A percentile compares a stretch with the other conserved stretches of the same genome.
Conservation (phyloP, 2,888 invertebrate species). For the Cryptocephalus primarius region DNA sequence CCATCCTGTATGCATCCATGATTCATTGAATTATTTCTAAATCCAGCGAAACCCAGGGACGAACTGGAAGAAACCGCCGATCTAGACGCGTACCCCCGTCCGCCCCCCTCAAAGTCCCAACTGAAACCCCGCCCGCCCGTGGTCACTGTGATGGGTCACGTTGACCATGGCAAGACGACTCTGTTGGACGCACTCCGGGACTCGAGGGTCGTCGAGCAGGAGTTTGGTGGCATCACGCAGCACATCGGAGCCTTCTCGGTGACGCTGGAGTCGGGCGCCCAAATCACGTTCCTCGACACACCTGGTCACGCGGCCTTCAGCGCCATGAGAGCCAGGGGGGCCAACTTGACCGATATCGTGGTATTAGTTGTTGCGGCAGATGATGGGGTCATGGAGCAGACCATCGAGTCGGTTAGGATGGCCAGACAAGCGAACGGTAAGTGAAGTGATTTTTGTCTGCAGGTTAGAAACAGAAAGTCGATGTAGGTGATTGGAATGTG, state of each 20-base stretch:
- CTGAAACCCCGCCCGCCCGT: constrained; percentile 77
- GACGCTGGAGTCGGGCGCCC: constrained; percentile 50
- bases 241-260: constrained; percentile 97
- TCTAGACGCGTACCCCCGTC: constrained; percentile 45
- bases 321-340: constrained; percentile 91
- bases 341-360: constrained; percentile 85
- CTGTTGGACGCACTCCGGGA: constrained; percentile 80
- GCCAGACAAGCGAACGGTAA: constrained; percentile 65
- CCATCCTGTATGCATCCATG: too few species aligned
- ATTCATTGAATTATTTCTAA: not conserved
- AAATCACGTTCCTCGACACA: constrained; percentile 92
- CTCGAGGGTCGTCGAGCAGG: constrained; percentile 76
- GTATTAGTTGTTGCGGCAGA: constrained; percentile 96
- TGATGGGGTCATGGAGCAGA: constrained; percentile 98
- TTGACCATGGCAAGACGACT: constrained; percentile 97
- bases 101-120: constrained; percentile 52
- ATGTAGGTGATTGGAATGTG: too few species aligned
- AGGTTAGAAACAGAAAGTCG: too few species aligned
- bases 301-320: constrained; percentile 98
- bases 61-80: constrained; percentile 17
- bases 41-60: constrained; percentile 21
- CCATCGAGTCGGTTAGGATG: constrained; percentile 80
- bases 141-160: constrained; percentile 98
- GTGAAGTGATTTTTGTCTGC: too few species aligned
- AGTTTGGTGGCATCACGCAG: constrained; percentile 98